phyloP scores from a whole-genome alignment of 2,888 invertebrate genomes.

The Boloria selene region DNA sequence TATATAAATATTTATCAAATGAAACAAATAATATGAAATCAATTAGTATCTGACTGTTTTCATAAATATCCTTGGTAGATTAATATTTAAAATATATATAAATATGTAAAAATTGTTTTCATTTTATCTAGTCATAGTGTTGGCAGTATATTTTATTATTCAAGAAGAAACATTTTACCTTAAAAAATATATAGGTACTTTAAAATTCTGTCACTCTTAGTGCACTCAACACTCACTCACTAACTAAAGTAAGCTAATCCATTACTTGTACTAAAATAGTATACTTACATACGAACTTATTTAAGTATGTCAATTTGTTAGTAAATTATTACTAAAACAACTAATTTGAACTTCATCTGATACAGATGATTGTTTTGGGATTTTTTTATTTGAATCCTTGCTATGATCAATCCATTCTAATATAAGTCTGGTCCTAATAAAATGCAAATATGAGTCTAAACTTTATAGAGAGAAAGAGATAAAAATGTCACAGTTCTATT shows the following conservation, averaged over 20 bases:
- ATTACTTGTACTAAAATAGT: conserved; percentile 81
- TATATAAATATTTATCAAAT: too few species aligned
- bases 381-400: conserved; percentile 65
- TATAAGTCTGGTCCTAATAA: conserved; percentile 41
- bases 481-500: conserved; percentile 15
- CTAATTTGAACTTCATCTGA: conserved; percentile 80
- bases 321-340: conserved; percentile 66
- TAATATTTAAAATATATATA: conserved; percentile 6
- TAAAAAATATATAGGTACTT: conserved; percentile 29
- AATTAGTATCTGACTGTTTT: too few species aligned
- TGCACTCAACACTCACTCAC: conserved; percentile 62
- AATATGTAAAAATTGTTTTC: neutral
- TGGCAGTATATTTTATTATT: conserved; percentile 12
- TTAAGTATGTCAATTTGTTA: conserved; percentile 67
- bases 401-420: conserved; percentile 64
- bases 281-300: conserved; percentile 70
- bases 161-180: conserved; percentile 8
- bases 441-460: conserved; percentile 25
- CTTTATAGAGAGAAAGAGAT: conserved; percentile 15
- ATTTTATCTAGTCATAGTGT: conserved; percentile 1
- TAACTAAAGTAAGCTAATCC: conserved; percentile 45
- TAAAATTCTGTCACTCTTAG: conserved; percentile 38
- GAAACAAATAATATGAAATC: too few species aligned
- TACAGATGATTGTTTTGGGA: conserved; percentile 74
- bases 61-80: neutral